Percentiles rank a stretch among this genome's conserved stretches.
These are phyloP conservation scores for Lathronympha strigana DNA, from an alignment of 2,888 invertebrate species.

Conservation along the genomic window DNA sequence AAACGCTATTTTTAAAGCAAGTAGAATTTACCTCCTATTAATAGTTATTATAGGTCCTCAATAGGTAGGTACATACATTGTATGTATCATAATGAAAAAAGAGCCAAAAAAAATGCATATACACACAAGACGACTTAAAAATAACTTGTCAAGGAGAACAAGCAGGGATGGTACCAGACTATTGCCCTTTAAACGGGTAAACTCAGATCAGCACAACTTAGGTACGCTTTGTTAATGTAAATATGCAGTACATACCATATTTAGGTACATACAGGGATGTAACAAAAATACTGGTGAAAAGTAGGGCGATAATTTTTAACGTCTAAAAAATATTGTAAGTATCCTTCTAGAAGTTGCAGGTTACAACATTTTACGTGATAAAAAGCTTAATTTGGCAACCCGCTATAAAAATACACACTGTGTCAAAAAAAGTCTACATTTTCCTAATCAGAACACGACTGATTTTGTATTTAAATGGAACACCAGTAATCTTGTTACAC, in stretches of 20 bases:
- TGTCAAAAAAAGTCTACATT: no score
- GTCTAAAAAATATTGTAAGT: no score
- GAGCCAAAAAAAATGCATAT: conserved; percentile 7
- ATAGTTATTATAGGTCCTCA: background rate
- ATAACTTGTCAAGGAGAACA: conserved; percentile 59
- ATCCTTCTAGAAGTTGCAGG: no score
- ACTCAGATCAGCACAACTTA: conserved; percentile 55
- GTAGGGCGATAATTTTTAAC: no score
- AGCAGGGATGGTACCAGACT: conserved; percentile 55
- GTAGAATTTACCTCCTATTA: background rate
- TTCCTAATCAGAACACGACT: no score
- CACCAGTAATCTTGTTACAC: no score
- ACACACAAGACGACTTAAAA: conserved; percentile 24
- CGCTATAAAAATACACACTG: no score
- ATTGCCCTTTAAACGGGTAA: conserved; percentile 59
- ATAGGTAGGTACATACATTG: background rate
- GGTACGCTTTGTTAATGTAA: conserved; percentile 35
- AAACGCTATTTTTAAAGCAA: background rate
- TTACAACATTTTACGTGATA: no score
- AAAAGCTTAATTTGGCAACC: no score
- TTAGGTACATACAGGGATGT: background rate
- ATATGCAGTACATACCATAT: background rate
- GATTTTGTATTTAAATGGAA: no score
- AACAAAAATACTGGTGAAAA: no score
- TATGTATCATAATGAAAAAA: background rate